Percentiles rank a stretch among this genome's conserved stretches.
phyloP scores from a whole-genome alignment of 2,888 invertebrate species.

The Spilosoma lubricipeda region DNA sequence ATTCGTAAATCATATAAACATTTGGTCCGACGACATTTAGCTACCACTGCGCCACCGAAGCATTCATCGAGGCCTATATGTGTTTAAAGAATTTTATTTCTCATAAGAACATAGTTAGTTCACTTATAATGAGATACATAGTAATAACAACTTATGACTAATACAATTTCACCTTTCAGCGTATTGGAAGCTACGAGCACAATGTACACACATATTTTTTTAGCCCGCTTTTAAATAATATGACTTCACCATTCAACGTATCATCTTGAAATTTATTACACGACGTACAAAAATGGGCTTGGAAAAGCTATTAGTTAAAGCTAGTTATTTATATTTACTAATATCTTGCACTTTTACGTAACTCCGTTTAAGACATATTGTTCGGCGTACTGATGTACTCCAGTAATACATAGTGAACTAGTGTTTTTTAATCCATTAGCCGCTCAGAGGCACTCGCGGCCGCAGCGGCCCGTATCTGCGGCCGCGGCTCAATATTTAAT shows the following conservation, averaged over 20 bases:
- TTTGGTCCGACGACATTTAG: no score
- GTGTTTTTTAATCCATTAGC: constrained; percentile 51
- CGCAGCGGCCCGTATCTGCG: constrained; percentile 23
- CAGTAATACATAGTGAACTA: constrained; percentile 1
- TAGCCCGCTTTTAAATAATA: no score
- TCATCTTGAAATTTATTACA: background rate
- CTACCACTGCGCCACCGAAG: no score
- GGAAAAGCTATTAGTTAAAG: background rate
- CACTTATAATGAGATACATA: no score
- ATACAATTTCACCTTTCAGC: no score
- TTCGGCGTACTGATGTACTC: background rate
- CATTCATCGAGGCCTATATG: background rate
- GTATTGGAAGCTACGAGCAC: no score
- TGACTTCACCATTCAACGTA: background rate
- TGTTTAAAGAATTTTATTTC: no score
- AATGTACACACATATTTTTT: no score
- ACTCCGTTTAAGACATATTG: background rate
- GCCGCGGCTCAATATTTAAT: constrained; percentile 47
- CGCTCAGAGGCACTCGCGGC: constrained; percentile 11
- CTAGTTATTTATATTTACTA: background rate
- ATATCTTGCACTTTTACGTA: background rate
- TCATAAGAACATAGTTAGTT: no score
- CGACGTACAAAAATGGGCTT: background rate
- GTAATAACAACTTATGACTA: no score
- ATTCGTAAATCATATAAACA: no score